Evolutionary conservation across 2,888 invertebrate genomes (phyloP).

Genomic region (Lomographa bimaculata): DNA sequence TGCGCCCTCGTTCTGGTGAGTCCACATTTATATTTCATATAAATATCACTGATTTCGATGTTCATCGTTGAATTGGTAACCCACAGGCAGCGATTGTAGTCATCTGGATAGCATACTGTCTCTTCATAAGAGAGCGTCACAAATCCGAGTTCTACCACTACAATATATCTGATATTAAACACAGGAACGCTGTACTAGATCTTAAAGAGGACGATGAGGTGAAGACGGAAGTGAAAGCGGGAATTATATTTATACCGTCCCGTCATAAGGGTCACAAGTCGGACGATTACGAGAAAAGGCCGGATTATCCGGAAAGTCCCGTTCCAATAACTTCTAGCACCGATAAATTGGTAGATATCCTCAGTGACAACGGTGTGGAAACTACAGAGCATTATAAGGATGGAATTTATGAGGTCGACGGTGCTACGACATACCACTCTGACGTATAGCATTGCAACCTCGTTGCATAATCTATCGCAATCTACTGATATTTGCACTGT

Average conservation of each 20-base stretch:
- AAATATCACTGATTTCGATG: too few relatives aligned
- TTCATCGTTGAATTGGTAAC: too few relatives aligned
- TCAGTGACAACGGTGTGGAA: slow-evolving; percentile 47
- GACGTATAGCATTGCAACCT: slow-evolving; percentile 49
- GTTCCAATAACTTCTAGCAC: slow-evolving; percentile 49
- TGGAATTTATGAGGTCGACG: slow-evolving; percentile 62
- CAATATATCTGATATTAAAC: slow-evolving; percentile 59
- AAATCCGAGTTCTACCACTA: slow-evolving; percentile 63
- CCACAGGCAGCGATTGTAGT: slow-evolving; percentile 63
- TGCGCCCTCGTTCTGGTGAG: slow-evolving; percentile 70
- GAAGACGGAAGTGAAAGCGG: slow-evolving; percentile 50
- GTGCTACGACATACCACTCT: slow-evolving; percentile 49
- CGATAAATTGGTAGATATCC: slow-evolving; percentile 60
- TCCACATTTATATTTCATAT: slow-evolving; percentile 26
- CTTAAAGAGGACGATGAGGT: slow-evolving; percentile 43
- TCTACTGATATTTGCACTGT: slow-evolving; percentile 6
- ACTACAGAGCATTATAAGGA: slow-evolving; percentile 51
- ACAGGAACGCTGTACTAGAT: slow-evolving; percentile 50
- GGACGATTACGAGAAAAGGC: slow-evolving; percentile 59
- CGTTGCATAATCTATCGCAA: slow-evolving; percentile 12
- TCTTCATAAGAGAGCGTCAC: slow-evolving; percentile 70
- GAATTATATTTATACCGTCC: slow-evolving; percentile 65
- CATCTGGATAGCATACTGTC: slow-evolving; percentile 70
- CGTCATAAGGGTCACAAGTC: slow-evolving; percentile 59
- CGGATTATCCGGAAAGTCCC: slow-evolving; percentile 72